Percentiles rank a stretch among this genome's conserved stretches.
phyloP scores from a whole-genome alignment of 1,140 invertebrate genomes.

The Bombus waltoni region DNA sequence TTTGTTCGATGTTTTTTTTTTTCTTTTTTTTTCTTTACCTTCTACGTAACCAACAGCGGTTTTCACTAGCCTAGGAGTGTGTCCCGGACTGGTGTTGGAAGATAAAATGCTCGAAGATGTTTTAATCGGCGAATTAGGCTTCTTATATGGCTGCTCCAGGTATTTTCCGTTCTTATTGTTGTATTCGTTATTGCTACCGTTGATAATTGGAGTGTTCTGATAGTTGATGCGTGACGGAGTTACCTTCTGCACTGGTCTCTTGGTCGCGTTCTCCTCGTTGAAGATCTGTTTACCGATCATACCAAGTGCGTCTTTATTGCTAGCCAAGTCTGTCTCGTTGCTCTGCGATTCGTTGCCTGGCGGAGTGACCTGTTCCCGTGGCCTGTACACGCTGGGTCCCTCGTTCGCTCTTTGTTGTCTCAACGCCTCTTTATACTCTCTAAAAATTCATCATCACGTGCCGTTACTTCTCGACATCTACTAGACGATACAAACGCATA shows the following conservation, averaged over 20 bases:
- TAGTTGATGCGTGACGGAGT: slow-evolving; percentile 83
- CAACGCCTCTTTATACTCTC: slow-evolving; percentile 94
- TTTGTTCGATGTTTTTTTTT: background rate
- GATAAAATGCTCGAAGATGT: slow-evolving; percentile 80
- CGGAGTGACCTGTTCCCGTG: slow-evolving; percentile 81
- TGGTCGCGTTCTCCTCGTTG: slow-evolving; percentile 76
- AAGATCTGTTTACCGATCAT: slow-evolving; percentile 75
- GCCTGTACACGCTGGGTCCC: slow-evolving; percentile 87
- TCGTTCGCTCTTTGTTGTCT: slow-evolving; percentile 92
- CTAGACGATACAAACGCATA: slow-evolving; percentile 71
- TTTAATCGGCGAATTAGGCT: slow-evolving; percentile 89
- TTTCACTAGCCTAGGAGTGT: slow-evolving; percentile 83
- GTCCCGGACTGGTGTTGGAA: slow-evolving; percentile 73
- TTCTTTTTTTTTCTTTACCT: slow-evolving; percentile 66
- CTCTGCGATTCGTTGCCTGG: slow-evolving; percentile 74
- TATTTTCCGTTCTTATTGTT: slow-evolving; percentile 77
- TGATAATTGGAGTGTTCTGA: slow-evolving; percentile 73
- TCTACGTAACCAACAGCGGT: slow-evolving; percentile 84
- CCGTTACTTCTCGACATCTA: background rate
- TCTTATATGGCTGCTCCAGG: slow-evolving; percentile 85
- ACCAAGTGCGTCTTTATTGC: slow-evolving; percentile 55
- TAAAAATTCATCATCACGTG: slow-evolving; percentile 72
- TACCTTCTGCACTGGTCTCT: slow-evolving; percentile 85
- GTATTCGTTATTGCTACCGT: slow-evolving; percentile 80
- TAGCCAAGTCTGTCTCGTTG: slow-evolving; percentile 69